These are phyloP conservation scores for Lethrus apterus DNA, from an alignment of 1,140 invertebrate genomes.

Conservation along the genomic window DNA sequence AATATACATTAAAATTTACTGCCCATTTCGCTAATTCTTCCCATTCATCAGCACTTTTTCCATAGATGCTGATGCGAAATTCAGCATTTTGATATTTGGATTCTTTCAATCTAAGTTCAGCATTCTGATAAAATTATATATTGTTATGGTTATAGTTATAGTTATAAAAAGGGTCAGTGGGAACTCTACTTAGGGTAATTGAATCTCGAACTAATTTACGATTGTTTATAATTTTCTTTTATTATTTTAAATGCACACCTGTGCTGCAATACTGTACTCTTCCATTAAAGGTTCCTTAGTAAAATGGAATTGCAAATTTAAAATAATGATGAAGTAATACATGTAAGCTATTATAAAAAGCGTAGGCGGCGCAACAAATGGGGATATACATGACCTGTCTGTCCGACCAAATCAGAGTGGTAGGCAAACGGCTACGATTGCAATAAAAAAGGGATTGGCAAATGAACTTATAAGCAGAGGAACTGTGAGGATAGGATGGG, in stretches of 20 bases:
- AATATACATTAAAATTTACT: constrained; percentile 74
- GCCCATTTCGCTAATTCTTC: constrained; percentile 91
- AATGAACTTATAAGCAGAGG: background rate
- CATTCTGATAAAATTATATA: too few species aligned
- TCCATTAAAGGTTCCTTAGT: constrained; percentile 99
- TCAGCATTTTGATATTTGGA: too few species aligned
- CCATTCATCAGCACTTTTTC: constrained; percentile 87
- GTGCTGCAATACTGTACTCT: constrained; percentile 98
- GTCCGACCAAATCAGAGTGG: constrained; percentile 3
- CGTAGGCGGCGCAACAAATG: constrained; percentile 2
- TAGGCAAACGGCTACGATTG: constrained; percentile 8
- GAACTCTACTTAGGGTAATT: too few species aligned
- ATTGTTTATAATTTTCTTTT: constrained; percentile 99
- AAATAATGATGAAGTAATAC: background rate
- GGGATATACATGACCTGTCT: constrained; percentile 1
- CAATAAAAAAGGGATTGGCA: constrained; percentile 2
- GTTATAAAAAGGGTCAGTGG: too few species aligned
- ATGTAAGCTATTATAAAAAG: constrained; percentile 5
- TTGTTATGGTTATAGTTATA: too few species aligned
- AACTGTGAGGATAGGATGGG: constrained; percentile 4
- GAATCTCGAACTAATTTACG: constrained; percentile 96
- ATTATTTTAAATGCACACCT: too few species aligned
- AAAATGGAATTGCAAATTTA: constrained; percentile 97
- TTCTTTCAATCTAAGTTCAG: too few species aligned
- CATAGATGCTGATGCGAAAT: constrained; percentile 85